phyloP scores from a whole-genome alignment of 2,113 vertebrate species.

The Dendrocopos noguchii region DNA sequence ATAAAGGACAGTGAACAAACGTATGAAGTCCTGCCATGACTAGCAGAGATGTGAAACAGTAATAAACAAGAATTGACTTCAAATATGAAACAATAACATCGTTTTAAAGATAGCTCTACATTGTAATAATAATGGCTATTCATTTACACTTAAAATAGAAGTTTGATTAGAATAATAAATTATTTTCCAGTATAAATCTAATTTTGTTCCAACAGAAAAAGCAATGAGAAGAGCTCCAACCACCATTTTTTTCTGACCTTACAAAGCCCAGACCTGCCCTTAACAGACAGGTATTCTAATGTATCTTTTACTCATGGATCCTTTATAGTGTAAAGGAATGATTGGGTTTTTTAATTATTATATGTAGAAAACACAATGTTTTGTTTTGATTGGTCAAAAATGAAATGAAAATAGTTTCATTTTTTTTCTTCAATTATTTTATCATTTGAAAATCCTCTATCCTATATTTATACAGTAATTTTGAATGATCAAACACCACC shows the following conservation, averaged over 20 bases:
- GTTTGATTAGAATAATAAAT: background rate
- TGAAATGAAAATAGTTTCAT: background rate
- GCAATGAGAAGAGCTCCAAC: background rate
- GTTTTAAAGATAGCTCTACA: background rate
- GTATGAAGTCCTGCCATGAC: background rate
- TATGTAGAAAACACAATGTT: background rate
- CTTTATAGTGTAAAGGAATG: background rate
- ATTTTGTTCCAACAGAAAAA: background rate
- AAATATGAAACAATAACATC: background rate
- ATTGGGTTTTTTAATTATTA: background rate
- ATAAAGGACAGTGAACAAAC: background rate
- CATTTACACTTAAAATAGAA: background rate
- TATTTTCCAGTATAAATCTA: background rate
- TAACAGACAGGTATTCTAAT: background rate
- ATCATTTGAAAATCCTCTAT: background rate
- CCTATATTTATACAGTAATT: background rate
- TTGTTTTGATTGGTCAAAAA: background rate
- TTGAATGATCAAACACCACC: background rate
- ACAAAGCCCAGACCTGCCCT: background rate
- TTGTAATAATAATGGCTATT: background rate
- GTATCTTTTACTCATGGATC: background rate
- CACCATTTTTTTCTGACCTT: background rate
- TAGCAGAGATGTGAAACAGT: background rate
- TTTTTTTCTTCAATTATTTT: background rate
- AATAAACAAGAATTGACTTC: background rate